A percentile compares a stretch with the other conserved stretches of the same genome.
These are phyloP conservation scores for Pipistrellus pygmaeus DNA, from an alignment of 2,797 vertebrate species.

Conservation along the genomic window DNA sequence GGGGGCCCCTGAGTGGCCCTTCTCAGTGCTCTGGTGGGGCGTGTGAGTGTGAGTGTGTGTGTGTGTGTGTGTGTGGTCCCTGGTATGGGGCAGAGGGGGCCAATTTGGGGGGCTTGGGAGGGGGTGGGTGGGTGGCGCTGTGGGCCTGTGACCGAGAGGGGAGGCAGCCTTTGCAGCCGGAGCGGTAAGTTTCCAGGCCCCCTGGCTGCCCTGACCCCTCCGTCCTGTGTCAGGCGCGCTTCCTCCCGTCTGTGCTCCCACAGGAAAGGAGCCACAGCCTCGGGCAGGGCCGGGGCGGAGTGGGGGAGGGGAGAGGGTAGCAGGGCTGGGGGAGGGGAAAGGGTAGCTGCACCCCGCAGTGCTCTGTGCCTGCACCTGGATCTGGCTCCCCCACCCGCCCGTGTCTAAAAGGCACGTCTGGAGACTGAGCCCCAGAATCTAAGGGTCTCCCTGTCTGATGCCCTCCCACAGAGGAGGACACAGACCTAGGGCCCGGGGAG, in stretches of 20 bases:
- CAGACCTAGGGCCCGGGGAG: background rate
- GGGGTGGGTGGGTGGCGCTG: background rate
- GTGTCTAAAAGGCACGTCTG: background rate
- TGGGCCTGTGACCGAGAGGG: background rate
- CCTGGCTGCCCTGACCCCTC: background rate
- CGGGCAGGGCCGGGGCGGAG: background rate
- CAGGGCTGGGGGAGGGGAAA: background rate
- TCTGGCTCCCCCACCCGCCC: background rate
- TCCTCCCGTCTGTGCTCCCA: background rate
- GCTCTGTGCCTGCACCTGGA: background rate
- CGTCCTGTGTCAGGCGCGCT: background rate
- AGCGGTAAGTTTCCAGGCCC: background rate
- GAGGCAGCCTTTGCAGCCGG: background rate
- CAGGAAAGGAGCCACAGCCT: background rate
- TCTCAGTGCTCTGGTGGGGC: background rate
- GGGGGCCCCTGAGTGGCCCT: background rate
- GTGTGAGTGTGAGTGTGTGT: background rate
- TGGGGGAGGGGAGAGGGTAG: background rate
- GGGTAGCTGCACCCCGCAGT: rapidly evolving
- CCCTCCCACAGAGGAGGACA: background rate
- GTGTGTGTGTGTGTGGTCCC: background rate
- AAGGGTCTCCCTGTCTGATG: background rate
- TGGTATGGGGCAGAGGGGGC: background rate
- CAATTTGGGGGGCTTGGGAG: rapidly evolving
- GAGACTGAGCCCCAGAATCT: background rate